Percentiles rank a stretch among this genome's conserved stretches.
These are phyloP conservation scores for Drosophila ironensis DNA, from an alignment of 1,140 invertebrate species.

Conservation along the genomic window DNA sequence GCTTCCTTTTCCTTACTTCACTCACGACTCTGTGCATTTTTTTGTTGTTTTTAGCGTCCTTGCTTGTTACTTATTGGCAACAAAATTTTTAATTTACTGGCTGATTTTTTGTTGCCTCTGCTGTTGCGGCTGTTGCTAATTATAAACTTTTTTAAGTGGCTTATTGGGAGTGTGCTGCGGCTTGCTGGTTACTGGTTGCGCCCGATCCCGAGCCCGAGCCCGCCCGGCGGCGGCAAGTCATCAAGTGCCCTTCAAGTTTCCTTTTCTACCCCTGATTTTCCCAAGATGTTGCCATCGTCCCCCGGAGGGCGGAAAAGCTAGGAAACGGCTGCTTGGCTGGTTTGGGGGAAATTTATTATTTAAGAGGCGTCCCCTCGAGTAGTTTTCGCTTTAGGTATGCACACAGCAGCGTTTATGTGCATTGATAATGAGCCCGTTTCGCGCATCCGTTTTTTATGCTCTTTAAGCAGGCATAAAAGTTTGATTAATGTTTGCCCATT, in stretches of 20 bases:
- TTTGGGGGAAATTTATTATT: conserved; percentile 55
- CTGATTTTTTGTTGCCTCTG: conserved; percentile 8
- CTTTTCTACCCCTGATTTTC: conserved; percentile 2
- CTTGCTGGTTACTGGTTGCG: conserved; percentile 18
- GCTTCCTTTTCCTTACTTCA: not conserved
- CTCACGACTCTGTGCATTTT: not conserved
- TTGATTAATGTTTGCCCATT: conserved; percentile 68
- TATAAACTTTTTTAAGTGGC: conserved; percentile 80
- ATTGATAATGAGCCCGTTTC: conserved; percentile 58
- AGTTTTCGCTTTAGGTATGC: conserved; percentile 47
- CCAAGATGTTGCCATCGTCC: conserved; percentile 64
- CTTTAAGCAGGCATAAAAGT: conserved; percentile 63
- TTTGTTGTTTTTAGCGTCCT: not conserved
- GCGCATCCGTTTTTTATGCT: conserved; percentile 48
- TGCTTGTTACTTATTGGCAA: conserved; percentile 45
- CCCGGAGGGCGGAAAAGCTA: not conserved
- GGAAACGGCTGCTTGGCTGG: not conserved
- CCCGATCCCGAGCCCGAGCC: conserved; percentile 14
- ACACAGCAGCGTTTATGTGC: conserved; percentile 52
- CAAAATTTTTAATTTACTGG: conserved; percentile 53
- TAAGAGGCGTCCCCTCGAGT: conserved; percentile 36
- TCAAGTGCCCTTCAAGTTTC: conserved; percentile 63
- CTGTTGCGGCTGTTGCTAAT: conserved; percentile 62
- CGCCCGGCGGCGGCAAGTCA: conserved; percentile 43
- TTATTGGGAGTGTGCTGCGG: conserved; percentile 73